Conservation (phyloP, 2,888 invertebrate genomes). For the Steinernema carpocapsae region DNA sequence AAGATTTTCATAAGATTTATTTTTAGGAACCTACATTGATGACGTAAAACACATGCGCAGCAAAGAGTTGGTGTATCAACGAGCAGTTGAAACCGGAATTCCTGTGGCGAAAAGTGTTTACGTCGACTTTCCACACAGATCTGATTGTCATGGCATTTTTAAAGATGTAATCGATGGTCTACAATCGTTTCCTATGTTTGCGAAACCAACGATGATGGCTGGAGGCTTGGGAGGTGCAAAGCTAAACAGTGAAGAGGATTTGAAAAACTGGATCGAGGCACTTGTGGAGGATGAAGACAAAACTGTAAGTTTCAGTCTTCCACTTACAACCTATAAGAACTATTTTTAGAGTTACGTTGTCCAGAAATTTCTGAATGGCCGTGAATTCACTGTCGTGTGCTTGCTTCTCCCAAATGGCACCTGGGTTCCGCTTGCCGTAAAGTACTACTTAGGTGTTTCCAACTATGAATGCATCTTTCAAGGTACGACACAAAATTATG, state of each 20-base stretch:
- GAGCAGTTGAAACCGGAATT: neutral
- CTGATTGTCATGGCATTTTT: neutral
- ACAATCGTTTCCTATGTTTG: neutral
- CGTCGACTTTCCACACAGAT: neutral
- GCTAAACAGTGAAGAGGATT: neutral
- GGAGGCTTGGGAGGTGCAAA: neutral
- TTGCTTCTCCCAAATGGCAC: no score
- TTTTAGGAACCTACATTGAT: neutral
- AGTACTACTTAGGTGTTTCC: no score
- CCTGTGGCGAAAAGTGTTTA: neutral
- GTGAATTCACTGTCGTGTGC: no score
- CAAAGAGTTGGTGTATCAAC: neutral
- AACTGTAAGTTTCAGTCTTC: neutral
- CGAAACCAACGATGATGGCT: neutral
- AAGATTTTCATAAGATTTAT: neutral
- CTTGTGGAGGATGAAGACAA: neutral
- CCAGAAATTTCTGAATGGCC: no score
- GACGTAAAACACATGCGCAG: neutral
- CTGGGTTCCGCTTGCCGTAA: no score
- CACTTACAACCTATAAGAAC: no score
- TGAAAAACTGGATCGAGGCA: neutral
- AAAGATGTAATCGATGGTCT: neutral
- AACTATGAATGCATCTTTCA: no score
- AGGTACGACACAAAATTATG: no score
- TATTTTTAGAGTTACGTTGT: no score